Evolutionary conservation across 2,888 invertebrate genomes (phyloP).

Genomic region (Nymphalis polychloros): DNA sequence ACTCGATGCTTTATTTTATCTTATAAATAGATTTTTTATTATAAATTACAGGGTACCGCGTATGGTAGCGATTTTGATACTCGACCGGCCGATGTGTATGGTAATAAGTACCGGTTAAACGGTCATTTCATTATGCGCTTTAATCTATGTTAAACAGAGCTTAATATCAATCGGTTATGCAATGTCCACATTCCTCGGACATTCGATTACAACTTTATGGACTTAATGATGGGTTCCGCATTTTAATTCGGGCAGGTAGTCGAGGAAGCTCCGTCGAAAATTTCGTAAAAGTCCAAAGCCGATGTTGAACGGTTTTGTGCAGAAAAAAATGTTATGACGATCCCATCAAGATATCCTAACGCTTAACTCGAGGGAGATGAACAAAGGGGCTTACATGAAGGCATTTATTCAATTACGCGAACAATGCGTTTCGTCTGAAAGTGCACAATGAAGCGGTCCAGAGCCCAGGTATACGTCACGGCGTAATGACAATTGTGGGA

Average conservation of each 20-base stretch:
- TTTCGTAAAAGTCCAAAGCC: not conserved
- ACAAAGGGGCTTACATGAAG: constrained; percentile 44
- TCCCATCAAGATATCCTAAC: constrained; percentile 46
- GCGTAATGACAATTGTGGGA: constrained; percentile 73
- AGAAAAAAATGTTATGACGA: not conserved
- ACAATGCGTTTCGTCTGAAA: constrained; percentile 75
- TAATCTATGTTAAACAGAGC: constrained; percentile 64
- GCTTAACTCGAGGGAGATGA: constrained; percentile 37
- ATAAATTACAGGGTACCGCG: constrained; percentile 80
- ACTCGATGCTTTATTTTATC: constrained; percentile 77
- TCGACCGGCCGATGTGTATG: constrained; percentile 52
- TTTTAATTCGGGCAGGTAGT: constrained; percentile 63
- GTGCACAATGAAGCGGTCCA: constrained; percentile 64
- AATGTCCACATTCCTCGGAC: constrained; percentile 38
- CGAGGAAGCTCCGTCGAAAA: not conserved
- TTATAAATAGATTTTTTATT: constrained; percentile 82
- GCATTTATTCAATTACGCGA: constrained; percentile 79
- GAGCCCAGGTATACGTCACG: constrained; percentile 66
- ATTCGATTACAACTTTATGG: constrained; percentile 47
- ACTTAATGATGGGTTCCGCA: constrained; percentile 67
- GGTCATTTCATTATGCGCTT: constrained; percentile 59
- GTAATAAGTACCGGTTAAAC: constrained; percentile 57
- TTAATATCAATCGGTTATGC: constrained; percentile 58
- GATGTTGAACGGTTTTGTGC: not conserved
- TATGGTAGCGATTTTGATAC: constrained; percentile 79